Conservation (phyloP, 35 echinoderm and acorn worm species). For the Diadema setosum region DNA sequence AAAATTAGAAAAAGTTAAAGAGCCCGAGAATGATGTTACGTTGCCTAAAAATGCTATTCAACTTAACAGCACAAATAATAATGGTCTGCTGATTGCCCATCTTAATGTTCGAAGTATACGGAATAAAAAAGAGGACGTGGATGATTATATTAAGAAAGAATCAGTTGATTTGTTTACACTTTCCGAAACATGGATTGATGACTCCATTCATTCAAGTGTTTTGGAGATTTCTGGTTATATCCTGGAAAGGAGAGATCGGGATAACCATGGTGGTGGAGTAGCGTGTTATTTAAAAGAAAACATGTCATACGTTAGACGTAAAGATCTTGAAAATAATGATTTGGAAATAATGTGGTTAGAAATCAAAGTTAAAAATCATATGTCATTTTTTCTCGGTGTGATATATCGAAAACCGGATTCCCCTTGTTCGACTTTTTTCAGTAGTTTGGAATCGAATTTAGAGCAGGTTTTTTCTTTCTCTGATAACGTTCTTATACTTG, state of each 20-base stretch:
- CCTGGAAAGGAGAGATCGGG: neutral
- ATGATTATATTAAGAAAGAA: neutral
- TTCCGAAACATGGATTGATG: constrained; percentile 14
- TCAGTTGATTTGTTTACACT: constrained; percentile 4
- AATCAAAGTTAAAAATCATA: neutral
- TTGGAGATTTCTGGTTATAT: too few relatives aligned
- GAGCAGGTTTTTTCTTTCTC: too few relatives aligned
- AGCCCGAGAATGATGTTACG: neutral
- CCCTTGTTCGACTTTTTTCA: neutral
- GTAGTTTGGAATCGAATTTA: neutral
- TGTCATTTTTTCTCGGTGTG: neutral
- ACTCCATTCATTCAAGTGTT: too few relatives aligned
- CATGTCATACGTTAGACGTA: neutral
- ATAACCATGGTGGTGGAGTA: neutral
- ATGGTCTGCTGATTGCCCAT: neutral
- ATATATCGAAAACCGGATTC: constrained; percentile 5
- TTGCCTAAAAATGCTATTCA: neutral
- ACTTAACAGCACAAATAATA: neutral
- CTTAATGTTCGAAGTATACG: neutral
- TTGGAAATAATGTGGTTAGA: neutral
- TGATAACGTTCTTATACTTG: too few relatives aligned
- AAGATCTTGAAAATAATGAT: neutral
- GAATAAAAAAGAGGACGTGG: neutral
- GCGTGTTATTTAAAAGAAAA: neutral
- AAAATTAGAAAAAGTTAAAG: neutral